phyloP scores from a whole-genome alignment of 2,888 invertebrate species.

The Fragum sueziense region DNA sequence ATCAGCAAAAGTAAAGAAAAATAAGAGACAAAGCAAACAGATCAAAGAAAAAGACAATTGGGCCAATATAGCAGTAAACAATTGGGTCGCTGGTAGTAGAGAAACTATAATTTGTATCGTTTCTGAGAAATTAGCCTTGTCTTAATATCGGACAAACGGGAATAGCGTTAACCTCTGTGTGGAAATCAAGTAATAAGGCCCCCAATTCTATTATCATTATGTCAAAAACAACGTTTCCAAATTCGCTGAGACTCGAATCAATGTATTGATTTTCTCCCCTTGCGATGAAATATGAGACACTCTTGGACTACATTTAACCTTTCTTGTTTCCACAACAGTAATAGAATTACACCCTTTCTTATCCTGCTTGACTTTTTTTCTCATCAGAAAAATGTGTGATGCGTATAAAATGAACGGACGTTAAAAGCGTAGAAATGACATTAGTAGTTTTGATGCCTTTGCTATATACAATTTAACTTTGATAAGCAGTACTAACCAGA shows the following conservation, averaged over 20 bases:
- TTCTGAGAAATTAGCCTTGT: neutral
- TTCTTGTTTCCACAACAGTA: neutral
- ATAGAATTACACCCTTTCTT: neutral
- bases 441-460: too few relatives aligned
- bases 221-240: slow-evolving; percentile 20
- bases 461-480: too few relatives aligned
- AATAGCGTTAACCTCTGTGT: neutral
- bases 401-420: too few relatives aligned
- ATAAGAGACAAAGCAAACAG: too few relatives aligned
- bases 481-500: too few relatives aligned
- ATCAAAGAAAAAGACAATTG: too few relatives aligned
- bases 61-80: too few relatives aligned
- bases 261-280: slow-evolving; percentile 6
- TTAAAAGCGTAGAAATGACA: too few relatives aligned
- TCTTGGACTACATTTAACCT: slow-evolving; percentile 12
- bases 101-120: neutral
- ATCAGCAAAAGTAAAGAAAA: too few relatives aligned
- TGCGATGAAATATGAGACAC: slow-evolving; percentile 6
- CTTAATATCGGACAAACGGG: neutral
- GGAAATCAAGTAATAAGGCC: slow-evolving; percentile 15
- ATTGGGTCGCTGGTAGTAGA: too few relatives aligned
- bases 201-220: slow-evolving; percentile 20
- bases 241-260: slow-evolving; percentile 12
- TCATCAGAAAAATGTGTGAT: too few relatives aligned
- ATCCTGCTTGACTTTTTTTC: neutral